Conservation (phyloP, 2,113 vertebrate species). For the Cranoglanis bouderius region DNA sequence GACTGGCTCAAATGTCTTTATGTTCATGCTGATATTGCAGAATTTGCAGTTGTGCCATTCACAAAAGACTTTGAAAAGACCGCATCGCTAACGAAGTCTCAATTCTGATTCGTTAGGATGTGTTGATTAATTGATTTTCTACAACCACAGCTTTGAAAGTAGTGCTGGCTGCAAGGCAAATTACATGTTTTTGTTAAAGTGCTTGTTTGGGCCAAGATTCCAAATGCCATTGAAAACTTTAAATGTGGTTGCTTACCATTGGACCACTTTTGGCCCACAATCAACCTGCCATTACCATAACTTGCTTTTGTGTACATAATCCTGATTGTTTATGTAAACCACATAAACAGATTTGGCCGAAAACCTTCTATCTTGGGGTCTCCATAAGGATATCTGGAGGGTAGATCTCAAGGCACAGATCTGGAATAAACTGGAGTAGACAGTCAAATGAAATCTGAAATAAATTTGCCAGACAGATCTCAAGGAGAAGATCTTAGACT, state of each 20-base stretch:
- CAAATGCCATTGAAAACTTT: neutral
- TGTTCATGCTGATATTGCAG: conserved; percentile 12
- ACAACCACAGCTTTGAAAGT: neutral
- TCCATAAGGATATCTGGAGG: neutral
- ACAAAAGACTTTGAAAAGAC: neutral
- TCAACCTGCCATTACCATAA: neutral
- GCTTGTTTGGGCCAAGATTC: neutral
- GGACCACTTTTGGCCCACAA: neutral
- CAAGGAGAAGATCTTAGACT: neutral
- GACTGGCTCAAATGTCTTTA: neutral
- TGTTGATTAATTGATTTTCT: neutral
- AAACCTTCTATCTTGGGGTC: neutral
- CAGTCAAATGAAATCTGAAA: neutral
- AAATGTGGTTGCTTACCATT: neutral
- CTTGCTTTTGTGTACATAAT: neutral
- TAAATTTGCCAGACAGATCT: neutral
- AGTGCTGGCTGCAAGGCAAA: neutral
- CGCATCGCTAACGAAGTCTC: neutral
- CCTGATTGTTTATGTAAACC: too few species aligned
- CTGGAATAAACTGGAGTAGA: neutral
- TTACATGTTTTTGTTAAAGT: neutral
- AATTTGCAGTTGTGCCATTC: neutral
- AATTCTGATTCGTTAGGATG: neutral
- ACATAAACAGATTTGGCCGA: neutral
- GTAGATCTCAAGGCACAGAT: neutral